A percentile compares a stretch with the other conserved stretches of the same genome.
These are phyloP conservation scores for Chromis chromis DNA, from an alignment of 2,797 vertebrate genomes.

Conservation along the genomic window DNA sequence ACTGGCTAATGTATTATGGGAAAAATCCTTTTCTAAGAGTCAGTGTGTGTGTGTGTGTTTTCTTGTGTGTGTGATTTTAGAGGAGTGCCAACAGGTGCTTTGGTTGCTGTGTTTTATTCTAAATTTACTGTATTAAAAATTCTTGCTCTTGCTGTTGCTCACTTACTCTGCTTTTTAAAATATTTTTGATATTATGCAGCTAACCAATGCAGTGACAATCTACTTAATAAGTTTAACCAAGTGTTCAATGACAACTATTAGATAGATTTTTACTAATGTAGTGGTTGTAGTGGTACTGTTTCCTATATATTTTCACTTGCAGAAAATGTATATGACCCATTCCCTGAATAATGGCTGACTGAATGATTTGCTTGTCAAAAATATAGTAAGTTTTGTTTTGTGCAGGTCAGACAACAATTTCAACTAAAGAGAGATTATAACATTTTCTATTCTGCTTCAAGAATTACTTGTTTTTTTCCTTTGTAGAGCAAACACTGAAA, in stretches of 20 bases:
- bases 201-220: constrained; percentile 3
- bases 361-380: neutral
- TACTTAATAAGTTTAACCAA: constrained; percentile 4
- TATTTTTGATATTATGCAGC: constrained; percentile 14
- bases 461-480: neutral
- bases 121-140: neutral
- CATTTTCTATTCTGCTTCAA: neutral
- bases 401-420: neutral
- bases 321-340: neutral
- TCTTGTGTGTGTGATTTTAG: constrained; percentile 25
- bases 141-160: constrained; percentile 10
- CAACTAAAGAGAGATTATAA: neutral
- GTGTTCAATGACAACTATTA: constrained; percentile 2
- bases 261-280: constrained; percentile 7
- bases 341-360: neutral
- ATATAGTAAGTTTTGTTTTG: neutral
- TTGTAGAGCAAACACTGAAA: neutral
- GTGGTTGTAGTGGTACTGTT: neutral
- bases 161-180: constrained; percentile 5
- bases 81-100: neutral
- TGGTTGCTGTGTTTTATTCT: constrained; percentile 32
- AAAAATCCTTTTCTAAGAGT: neutral
- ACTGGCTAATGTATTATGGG: neutral
- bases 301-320: neutral
- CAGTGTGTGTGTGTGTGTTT: constrained; percentile 33